phyloP scores from a whole-genome alignment of 2,113 vertebrate species.

The Scalopus aquaticus region DNA sequence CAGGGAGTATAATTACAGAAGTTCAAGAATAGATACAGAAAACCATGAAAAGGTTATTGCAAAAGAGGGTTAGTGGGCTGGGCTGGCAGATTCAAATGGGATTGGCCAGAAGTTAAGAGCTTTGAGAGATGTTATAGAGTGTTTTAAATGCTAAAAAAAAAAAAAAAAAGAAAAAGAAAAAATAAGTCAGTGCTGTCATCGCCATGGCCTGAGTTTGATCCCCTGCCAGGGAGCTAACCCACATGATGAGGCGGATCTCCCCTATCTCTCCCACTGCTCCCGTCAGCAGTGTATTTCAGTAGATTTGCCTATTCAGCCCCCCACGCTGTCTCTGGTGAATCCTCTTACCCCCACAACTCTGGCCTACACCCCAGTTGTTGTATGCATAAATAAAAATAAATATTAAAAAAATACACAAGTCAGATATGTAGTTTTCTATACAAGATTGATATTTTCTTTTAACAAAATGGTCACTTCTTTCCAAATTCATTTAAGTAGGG shows the following conservation, averaged over 20 bases:
- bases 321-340: too few species aligned
- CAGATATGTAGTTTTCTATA: background rate
- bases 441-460: conserved; percentile 2
- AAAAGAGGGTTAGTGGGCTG: background rate
- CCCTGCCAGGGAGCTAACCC: too few species aligned
- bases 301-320: too few species aligned
- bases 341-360: too few species aligned
- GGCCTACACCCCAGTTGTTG: too few species aligned
- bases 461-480: background rate
- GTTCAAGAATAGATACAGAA: background rate
- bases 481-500: conserved; percentile 29
- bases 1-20: background rate
- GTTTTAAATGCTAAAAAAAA: background rate
- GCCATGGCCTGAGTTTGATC: too few species aligned
- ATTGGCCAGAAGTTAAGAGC: background rate
- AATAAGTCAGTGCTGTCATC: too few species aligned
- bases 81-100: background rate
- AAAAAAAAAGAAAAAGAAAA: too few species aligned
- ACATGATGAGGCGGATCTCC: too few species aligned
- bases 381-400: too few species aligned
- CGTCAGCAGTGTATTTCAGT: too few species aligned
- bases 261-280: too few species aligned
- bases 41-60: background rate
- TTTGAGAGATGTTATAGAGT: background rate
- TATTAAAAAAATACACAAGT: background rate